phyloP scores from a whole-genome alignment of 2,113 vertebrate genomes.

The Pimephales promelas region DNA sequence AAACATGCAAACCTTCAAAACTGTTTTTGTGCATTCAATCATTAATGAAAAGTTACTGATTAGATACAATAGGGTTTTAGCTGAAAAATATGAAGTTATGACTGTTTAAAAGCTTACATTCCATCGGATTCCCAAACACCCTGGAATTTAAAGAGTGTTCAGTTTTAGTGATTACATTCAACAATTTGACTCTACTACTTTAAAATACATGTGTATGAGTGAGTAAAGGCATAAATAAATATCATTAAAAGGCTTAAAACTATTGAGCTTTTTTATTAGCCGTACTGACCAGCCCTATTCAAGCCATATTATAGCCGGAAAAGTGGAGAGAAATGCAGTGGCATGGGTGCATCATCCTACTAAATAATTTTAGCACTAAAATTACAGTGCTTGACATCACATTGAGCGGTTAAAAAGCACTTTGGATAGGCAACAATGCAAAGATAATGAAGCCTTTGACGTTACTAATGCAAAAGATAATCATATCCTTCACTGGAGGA shows the following conservation, averaged over 20 bases:
- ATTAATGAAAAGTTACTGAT: too few relatives aligned
- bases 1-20: too few relatives aligned
- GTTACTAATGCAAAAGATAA: conserved; percentile 58
- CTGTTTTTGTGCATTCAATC: too few relatives aligned
- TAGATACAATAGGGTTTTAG: too few relatives aligned
- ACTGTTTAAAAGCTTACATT: too few relatives aligned
- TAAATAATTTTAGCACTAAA: conserved; percentile 10
- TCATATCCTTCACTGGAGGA: conserved; percentile 54
- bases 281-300: neutral
- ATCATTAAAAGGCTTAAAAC: neutral
- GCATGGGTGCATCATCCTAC: neutral
- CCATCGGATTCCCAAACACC: too few relatives aligned
- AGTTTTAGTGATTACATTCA: neutral
- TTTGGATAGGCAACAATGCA: conserved; percentile 8
- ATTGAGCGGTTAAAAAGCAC: neutral
- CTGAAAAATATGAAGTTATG: too few relatives aligned
- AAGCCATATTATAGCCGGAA: neutral
- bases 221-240: neutral
- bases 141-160: too few relatives aligned
- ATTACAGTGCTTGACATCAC: conserved; percentile 13
- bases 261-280: neutral
- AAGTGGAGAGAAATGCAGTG: neutral
- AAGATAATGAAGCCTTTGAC: conserved; percentile 28
- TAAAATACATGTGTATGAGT: neutral
- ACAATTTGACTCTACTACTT: neutral